phyloP scores from a whole-genome alignment of 1,140 invertebrate genomes.

The Apis florea region DNA sequence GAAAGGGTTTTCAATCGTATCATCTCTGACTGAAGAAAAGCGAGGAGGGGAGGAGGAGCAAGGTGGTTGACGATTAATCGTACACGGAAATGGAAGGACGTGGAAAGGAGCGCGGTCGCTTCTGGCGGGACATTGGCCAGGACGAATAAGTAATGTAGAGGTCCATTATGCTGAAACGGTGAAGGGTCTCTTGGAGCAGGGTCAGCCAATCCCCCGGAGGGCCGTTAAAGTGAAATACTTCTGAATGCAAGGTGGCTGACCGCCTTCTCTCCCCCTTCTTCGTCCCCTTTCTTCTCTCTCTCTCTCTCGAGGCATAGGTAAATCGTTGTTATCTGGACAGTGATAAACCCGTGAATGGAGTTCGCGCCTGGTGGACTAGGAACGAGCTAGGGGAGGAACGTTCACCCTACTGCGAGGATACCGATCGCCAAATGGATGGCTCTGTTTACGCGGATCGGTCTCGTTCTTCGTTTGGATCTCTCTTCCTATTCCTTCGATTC shows the following conservation, averaged over 20 bases:
- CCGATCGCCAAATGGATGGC: conserved; percentile 59
- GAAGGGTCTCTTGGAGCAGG: conserved; percentile 76
- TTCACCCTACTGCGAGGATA: conserved; percentile 39
- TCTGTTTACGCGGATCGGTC: conserved; percentile 69
- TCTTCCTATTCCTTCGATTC: background rate
- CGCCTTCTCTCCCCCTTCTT: conserved; percentile 54
- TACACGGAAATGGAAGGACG: conserved; percentile 49
- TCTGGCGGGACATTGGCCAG: conserved; percentile 69
- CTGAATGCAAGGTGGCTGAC: conserved; percentile 79
- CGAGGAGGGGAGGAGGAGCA: background rate
- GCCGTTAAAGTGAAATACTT: conserved; percentile 81
- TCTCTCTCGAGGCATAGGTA: conserved; percentile 73
- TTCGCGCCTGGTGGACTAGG: conserved; percentile 71
- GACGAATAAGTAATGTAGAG: conserved; percentile 80
- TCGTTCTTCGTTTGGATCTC: conserved; percentile 9
- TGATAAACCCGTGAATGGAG: conserved; percentile 81
- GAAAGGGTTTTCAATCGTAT: too few species aligned
- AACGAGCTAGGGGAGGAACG: conserved; percentile 70
- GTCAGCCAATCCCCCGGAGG: conserved; percentile 79
- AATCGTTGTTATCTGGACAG: conserved; percentile 82
- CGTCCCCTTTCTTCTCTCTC: conserved; percentile 43
- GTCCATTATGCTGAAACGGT: conserved; percentile 80
- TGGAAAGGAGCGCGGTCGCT: conserved; percentile 57
- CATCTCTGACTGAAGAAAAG: background rate
- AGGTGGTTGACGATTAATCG: conserved; percentile 55